Percentiles rank a stretch among this genome's conserved stretches.
These are phyloP conservation scores for Danio jaintianensis DNA, from an alignment of 2,797 vertebrate species.

Conservation along the genomic window DNA sequence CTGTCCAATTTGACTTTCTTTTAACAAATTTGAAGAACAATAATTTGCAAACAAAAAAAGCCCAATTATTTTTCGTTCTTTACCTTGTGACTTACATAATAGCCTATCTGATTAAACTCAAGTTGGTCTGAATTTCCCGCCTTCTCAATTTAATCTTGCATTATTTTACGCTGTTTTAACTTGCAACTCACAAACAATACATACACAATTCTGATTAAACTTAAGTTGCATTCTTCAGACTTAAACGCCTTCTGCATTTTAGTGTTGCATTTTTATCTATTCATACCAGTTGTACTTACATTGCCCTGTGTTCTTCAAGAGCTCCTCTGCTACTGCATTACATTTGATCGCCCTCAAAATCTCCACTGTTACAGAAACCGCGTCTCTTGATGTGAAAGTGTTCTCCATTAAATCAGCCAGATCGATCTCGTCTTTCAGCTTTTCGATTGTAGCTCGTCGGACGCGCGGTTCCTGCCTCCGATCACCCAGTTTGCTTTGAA, in stretches of 20 bases:
- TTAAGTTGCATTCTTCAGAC: too few relatives aligned
- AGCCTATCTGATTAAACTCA: too few relatives aligned
- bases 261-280: too few relatives aligned
- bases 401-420: constrained; percentile 44
- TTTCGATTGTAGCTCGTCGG: constrained; percentile 7
- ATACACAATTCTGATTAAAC: too few relatives aligned
- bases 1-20: neutral
- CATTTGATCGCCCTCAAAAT: constrained; percentile 28
- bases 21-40: neutral
- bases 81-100: too few relatives aligned
- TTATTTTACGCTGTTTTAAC: too few relatives aligned
- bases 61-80: too few relatives aligned
- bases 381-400: constrained; percentile 27
- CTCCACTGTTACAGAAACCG: constrained; percentile 1
- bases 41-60: neutral
- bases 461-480: constrained; percentile 32
- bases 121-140: too few relatives aligned
- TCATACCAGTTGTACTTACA: neutral
- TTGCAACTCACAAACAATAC: too few relatives aligned
- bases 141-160: too few relatives aligned
- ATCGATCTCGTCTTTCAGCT: neutral
- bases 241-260: too few relatives aligned
- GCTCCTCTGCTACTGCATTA: neutral
- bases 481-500: constrained; percentile 51
- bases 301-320: neutral